Percentiles rank a stretch among this genome's conserved stretches.
Conservation (phyloP, 2,888 invertebrate species). For the Trissolcus japonicus region DNA sequence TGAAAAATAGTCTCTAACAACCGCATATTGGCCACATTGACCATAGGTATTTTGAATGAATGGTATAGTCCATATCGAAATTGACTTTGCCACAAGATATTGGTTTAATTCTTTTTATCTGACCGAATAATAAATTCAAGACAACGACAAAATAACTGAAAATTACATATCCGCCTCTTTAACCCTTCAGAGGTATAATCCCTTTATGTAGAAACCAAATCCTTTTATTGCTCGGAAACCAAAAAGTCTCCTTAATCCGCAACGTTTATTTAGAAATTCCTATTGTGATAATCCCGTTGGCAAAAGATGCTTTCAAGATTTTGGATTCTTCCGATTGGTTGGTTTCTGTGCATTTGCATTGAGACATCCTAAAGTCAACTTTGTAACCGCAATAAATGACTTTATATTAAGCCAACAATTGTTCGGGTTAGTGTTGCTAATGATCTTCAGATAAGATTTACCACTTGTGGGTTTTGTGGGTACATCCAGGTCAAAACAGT, state of each 20-base stretch:
- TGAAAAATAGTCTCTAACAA: not conserved
- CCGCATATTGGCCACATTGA: constrained; percentile 3
- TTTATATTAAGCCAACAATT: constrained; percentile 13
- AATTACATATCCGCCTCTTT: constrained; percentile 4
- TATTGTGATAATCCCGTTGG: not conserved
- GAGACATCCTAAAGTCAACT: constrained; percentile 11
- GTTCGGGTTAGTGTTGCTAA: constrained; percentile 13
- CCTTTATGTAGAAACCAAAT: constrained; percentile 10
- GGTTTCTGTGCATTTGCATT: not conserved
- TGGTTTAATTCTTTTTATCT: not conserved
- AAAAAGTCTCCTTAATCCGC: constrained; percentile 10
- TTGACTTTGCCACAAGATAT: constrained; percentile 9
- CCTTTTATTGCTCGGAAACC: constrained; percentile 6
- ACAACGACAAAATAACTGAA: constrained; percentile 7
- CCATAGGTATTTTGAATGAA: constrained; percentile 2
- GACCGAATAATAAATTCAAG: constrained; percentile 2
- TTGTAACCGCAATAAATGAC: constrained; percentile 22
- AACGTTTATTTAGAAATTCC: constrained; percentile 4
- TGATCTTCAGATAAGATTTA: constrained; percentile 18
- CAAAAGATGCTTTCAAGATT: not conserved
- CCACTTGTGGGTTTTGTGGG: constrained; percentile 7
- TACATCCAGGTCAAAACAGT: constrained; percentile 12
- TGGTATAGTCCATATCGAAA: not conserved
- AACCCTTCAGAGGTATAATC: not conserved
- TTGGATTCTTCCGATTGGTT: not conserved